Conservation (phyloP, 1,140 invertebrate genomes). For the Yoshiicerus persimilis region DNA sequence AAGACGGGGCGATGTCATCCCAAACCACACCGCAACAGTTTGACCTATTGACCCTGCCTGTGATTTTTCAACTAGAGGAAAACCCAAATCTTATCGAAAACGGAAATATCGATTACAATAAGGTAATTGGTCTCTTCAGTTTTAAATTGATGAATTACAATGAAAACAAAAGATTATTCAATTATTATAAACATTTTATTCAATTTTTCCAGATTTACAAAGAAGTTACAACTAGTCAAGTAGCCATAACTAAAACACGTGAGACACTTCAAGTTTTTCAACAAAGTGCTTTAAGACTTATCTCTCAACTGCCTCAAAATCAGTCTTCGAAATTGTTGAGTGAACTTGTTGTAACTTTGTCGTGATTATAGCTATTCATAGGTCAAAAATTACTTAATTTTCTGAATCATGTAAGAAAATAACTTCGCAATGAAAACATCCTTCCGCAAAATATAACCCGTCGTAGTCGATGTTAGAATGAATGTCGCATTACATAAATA, state of each 20-base stretch:
- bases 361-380: neutral
- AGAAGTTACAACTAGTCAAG: constrained; percentile 21
- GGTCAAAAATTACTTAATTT: neutral
- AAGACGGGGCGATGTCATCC: neutral
- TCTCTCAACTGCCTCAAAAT: constrained; percentile 18
- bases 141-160: neutral
- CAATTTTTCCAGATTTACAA: neutral
- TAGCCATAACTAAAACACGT: neutral
- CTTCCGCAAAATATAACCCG: neutral
- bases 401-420: neutral
- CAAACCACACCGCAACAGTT: neutral
- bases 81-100: neutral
- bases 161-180: no score
- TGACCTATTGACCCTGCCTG: constrained; percentile 32
- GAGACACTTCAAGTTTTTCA: constrained; percentile 12
- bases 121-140: neutral
- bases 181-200: neutral
- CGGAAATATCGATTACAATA: constrained; percentile 8
- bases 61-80: constrained; percentile 26
- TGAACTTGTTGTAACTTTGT: constrained; percentile 26
- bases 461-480: neutral
- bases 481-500: neutral
- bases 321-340: constrained; percentile 10
- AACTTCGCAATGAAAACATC: neutral
- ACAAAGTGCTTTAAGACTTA: constrained; percentile 7